A percentile compares a stretch with the other conserved stretches of the same genome.
phyloP scores from a whole-genome alignment of 2,113 vertebrate genomes.

The Lynx canadensis region DNA sequence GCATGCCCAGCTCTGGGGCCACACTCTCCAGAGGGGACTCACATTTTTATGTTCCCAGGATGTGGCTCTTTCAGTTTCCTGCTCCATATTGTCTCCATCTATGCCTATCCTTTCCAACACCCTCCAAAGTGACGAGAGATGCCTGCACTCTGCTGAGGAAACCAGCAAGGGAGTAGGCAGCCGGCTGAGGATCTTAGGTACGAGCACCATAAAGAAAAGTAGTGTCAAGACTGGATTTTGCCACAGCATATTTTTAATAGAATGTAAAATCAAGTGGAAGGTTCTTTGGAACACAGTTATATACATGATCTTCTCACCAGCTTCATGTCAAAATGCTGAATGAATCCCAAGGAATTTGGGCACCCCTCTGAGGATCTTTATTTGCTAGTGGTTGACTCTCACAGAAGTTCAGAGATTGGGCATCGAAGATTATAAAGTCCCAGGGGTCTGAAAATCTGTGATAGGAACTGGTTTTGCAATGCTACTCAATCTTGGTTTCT shows the following conservation, averaged over 20 bases:
- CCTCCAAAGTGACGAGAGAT: neutral
- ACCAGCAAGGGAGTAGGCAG: neutral
- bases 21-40: neutral
- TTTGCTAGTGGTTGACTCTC: neutral
- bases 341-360: neutral
- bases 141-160: neutral
- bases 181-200: neutral
- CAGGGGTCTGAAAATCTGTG: neutral
- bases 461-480: constrained; percentile 42
- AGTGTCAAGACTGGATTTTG: neutral
- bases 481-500: constrained; percentile 68
- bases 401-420: neutral
- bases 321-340: neutral
- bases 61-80: neutral
- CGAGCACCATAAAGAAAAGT: neutral
- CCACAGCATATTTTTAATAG: neutral
- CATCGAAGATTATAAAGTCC: constrained; percentile 30
- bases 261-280: neutral
- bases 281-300: neutral
- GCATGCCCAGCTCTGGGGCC: neutral
- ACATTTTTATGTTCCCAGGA: neutral
- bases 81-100: neutral
- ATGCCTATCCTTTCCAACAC: neutral
- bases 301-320: neutral
- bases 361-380: neutral